Evolutionary conservation across 2,888 invertebrate genomes (phyloP), one percentile per base, ranked within the genome.

Genomic region (Mythimna albipuncta): DNA sequence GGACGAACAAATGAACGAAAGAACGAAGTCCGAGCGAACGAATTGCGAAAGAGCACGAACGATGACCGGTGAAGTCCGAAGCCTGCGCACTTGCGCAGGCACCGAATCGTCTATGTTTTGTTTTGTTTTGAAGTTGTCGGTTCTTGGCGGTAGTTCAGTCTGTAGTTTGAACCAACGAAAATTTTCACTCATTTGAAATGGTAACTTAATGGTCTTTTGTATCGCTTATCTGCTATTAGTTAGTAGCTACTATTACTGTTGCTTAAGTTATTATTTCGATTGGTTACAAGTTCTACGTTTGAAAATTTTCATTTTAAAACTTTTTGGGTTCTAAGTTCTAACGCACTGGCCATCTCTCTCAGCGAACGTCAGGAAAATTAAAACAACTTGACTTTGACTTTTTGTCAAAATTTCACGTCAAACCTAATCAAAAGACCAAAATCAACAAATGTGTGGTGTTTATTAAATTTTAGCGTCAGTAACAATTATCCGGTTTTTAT

Each of bases 1-100:
- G 91, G 91, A 70, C 77, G 82, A 71, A 62, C 64, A 78, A 83
- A 21, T 74, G 78, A 87, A 84, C 75, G 84, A 86, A 78, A 76
- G 87, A 88, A 82, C 63, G 82, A 75, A 54, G 84, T 75, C 72
- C 73, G 72, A 84, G 73, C 65, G 86, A 88, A 82, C 73, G 84
- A 77, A 71, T 85, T 77, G 63, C 75, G 81, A 81, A 81, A 80
- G 81, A 78, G 57, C 62, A 74, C 75, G 83, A 83, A 82, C 72
- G 75, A 64, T 69, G 75, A 84, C 70, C 80, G 83, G 72, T 74
- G 70, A 67, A 68, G 69, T 54, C 61, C 75, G 58, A 81, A 85
- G 80, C 78, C 69, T 70, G 80, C 32, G 32, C 3, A 3, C 32
- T 5, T 32, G 32, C 75, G 80, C 71, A 75, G 63, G 77, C 72